These are phyloP conservation scores for Elaeidobius kamerunicus DNA, from an alignment of 2,888 invertebrate species.

Conservation along the genomic window DNA sequence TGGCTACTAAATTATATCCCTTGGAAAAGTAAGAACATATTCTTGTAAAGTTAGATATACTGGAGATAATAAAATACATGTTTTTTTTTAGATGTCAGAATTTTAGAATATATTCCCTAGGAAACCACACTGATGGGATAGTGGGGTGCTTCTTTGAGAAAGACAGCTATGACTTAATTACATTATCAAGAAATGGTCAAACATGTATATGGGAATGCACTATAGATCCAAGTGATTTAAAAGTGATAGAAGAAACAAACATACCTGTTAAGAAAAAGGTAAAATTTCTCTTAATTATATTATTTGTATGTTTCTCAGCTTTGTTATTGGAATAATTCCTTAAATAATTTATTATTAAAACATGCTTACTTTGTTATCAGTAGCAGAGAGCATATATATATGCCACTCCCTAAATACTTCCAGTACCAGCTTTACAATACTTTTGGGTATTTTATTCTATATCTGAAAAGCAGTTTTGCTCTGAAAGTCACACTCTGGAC, in stretches of 20 bases:
- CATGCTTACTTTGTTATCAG: too few relatives aligned
- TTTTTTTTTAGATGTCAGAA: constrained; percentile 55
- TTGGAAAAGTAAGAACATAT: constrained; percentile 56
- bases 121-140: constrained; percentile 82
- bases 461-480: too few relatives aligned
- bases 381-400: too few relatives aligned
- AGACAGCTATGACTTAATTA: constrained; percentile 78
- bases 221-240: constrained; percentile 66
- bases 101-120: constrained; percentile 71
- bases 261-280: constrained; percentile 54
- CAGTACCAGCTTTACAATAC: too few relatives aligned
- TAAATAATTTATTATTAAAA: too few relatives aligned
- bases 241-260: constrained; percentile 49
- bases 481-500: too few relatives aligned
- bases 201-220: constrained; percentile 85
- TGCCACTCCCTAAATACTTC: too few relatives aligned
- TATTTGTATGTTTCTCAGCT: too few relatives aligned
- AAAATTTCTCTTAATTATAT: too few relatives aligned
- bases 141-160: constrained; percentile 87
- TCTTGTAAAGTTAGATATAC: not conserved
- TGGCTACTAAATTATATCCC: constrained; percentile 79
- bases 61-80: not conserved
- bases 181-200: constrained; percentile 81
- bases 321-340: not conserved
- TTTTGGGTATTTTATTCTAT: too few relatives aligned